Conservation (phyloP, 2,888 invertebrate species). For the Drosophila monieri region DNA sequence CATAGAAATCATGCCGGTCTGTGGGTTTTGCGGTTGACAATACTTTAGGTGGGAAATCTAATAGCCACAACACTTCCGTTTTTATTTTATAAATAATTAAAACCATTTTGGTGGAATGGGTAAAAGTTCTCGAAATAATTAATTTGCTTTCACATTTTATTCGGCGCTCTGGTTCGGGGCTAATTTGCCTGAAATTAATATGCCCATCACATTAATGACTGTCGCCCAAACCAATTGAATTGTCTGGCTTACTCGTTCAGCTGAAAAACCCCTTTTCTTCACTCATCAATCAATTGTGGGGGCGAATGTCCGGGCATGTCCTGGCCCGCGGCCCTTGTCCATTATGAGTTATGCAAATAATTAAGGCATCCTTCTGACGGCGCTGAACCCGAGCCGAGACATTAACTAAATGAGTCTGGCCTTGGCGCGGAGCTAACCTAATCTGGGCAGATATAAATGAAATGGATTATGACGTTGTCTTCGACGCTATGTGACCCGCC, state of each 20-base stretch:
- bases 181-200: conserved; percentile 42
- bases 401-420: conserved; percentile 59
- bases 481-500: conserved; percentile 4
- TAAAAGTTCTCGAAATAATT: conserved; percentile 35
- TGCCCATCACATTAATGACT: conserved; percentile 47
- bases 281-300: conserved; percentile 39
- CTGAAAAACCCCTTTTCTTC: conserved; percentile 3
- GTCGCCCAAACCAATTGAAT: conserved; percentile 35
- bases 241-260: conserved; percentile 29
- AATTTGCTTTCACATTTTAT: conserved; percentile 20
- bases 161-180: conserved; percentile 20
- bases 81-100: conserved; percentile 26
- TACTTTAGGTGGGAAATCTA: conserved; percentile 30
- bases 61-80: conserved; percentile 19
- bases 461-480: conserved; percentile 43
- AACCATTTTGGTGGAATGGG: conserved; percentile 1
- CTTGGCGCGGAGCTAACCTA: conserved; percentile 21
- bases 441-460: conserved; percentile 31
- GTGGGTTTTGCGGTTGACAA: conserved; percentile 43
- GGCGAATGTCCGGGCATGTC: conserved; percentile 28
- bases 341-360: conserved; percentile 73
- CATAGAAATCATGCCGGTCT: conserved; percentile 52
- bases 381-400: conserved; percentile 39
- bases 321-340: conserved; percentile 31
- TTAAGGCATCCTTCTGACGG: conserved; percentile 55